Conservation (phyloP, 2,888 invertebrate genomes). For the Meloe dianella region DNA sequence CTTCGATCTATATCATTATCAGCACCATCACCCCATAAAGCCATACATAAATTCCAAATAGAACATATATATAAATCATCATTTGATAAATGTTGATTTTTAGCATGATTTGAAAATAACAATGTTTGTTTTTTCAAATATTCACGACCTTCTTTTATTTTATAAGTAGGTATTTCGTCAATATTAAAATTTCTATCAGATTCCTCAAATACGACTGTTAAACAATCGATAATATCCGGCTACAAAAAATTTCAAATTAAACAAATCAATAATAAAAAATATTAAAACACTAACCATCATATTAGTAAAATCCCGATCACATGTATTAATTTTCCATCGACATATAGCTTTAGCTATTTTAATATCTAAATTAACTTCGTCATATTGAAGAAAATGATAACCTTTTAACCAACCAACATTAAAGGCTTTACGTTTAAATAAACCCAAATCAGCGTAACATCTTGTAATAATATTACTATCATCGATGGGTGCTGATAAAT, state of each 20-base stretch:
- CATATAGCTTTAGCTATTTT: not conserved
- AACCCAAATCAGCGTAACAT: conserved; percentile 64
- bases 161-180: conserved; percentile 47
- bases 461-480: conserved; percentile 27
- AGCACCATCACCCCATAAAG: conserved; percentile 83
- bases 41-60: conserved; percentile 78
- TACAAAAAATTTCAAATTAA: conserved; percentile 1
- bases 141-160: conserved; percentile 36
- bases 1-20: conserved; percentile 59
- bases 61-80: conserved; percentile 62
- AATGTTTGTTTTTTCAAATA: conserved; percentile 44
- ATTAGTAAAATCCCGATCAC: not conserved
- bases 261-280: conserved; percentile 6
- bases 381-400: conserved; percentile 57
- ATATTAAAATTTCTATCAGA: conserved; percentile 37
- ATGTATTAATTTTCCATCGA: not conserved
- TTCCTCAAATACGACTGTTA: conserved; percentile 44
- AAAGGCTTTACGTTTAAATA: conserved; percentile 69
- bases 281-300: conserved; percentile 16
- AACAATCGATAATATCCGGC: conserved; percentile 37
- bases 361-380: conserved; percentile 8
- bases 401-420: conserved; percentile 79
- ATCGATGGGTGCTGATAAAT: conserved; percentile 7
- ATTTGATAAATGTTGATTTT: conserved; percentile 32
- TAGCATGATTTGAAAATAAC: conserved; percentile 42